These are phyloP conservation scores for Hypanus sabinus DNA, from an alignment of 2,113 vertebrate genomes.

Conservation along the genomic window DNA sequence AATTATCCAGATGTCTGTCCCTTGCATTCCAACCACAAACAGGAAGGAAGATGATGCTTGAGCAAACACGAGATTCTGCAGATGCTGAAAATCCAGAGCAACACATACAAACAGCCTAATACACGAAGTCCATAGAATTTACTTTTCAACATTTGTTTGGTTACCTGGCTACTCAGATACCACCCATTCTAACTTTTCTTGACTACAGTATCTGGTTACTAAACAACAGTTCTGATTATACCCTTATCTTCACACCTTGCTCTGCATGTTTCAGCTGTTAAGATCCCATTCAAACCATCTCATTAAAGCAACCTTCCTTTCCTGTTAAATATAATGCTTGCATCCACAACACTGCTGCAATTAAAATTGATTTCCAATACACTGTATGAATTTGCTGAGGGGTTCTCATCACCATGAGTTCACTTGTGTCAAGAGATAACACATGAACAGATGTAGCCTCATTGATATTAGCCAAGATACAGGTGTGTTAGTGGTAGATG, in stretches of 20 bases:
- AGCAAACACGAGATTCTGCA: too few relatives aligned
- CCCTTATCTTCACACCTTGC: background rate
- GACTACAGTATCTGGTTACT: background rate
- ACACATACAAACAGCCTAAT: too few relatives aligned
- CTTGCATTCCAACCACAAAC: too few relatives aligned
- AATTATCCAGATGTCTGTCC: too few relatives aligned
- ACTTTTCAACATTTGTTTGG: too few relatives aligned
- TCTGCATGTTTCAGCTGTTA: background rate
- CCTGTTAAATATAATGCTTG: background rate
- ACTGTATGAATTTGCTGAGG: background rate
- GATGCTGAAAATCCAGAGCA: too few relatives aligned
- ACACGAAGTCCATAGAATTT: too few relatives aligned
- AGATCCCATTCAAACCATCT: background rate
- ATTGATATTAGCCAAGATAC: background rate
- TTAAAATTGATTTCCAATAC: background rate
- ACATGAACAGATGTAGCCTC: background rate
- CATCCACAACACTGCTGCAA: background rate
- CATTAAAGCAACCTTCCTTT: background rate
- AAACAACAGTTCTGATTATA: background rate
- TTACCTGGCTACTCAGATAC: too few relatives aligned
- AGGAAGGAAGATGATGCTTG: too few relatives aligned
- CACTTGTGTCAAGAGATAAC: background rate
- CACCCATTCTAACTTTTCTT: background rate
- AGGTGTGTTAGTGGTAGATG: background rate
- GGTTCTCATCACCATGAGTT: background rate